phyloP scores from a whole-genome alignment of 2,797 vertebrate species.

The Denticeps clupeoides region DNA sequence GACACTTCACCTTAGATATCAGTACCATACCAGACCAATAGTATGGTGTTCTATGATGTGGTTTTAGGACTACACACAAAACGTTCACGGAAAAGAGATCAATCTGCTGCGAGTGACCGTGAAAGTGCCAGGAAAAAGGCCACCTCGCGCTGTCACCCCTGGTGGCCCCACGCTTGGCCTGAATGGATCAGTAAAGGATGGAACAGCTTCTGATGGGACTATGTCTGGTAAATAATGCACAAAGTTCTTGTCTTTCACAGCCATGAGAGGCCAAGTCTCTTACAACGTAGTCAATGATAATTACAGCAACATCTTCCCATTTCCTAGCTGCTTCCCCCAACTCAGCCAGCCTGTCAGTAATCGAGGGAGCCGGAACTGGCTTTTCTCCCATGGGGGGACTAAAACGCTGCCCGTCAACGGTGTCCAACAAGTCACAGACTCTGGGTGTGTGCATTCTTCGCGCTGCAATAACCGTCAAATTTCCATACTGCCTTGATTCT shows the following conservation, averaged over 20 bases:
- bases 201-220: conserved; percentile 46
- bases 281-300: no score
- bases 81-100: conserved; percentile 85
- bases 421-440: conserved; percentile 64
- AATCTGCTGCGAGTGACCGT: conserved; percentile 87
- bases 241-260: not conserved
- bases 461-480: no score
- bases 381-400: conserved; percentile 57
- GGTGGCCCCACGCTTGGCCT: conserved; percentile 66
- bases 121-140: conserved; percentile 90
- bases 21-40: no score
- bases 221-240: conserved; percentile 43
- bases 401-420: conserved; percentile 56
- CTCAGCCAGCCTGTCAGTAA: conserved; percentile 50
- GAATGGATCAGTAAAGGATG: conserved; percentile 78
- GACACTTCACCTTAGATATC: no score
- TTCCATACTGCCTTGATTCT: no score
- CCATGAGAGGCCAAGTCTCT: no score
- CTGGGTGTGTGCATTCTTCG: no score
- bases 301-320: not conserved
- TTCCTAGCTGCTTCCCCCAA: not conserved
- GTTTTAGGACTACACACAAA: conserved; percentile 82
- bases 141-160: conserved; percentile 78
- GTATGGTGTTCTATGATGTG: not conserved
- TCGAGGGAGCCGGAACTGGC: conserved; percentile 59